Evolutionary conservation across 2,888 invertebrate genomes (phyloP), one percentile per base, ranked within the genome.

Genomic region (Ditula angustiorana): DNA sequence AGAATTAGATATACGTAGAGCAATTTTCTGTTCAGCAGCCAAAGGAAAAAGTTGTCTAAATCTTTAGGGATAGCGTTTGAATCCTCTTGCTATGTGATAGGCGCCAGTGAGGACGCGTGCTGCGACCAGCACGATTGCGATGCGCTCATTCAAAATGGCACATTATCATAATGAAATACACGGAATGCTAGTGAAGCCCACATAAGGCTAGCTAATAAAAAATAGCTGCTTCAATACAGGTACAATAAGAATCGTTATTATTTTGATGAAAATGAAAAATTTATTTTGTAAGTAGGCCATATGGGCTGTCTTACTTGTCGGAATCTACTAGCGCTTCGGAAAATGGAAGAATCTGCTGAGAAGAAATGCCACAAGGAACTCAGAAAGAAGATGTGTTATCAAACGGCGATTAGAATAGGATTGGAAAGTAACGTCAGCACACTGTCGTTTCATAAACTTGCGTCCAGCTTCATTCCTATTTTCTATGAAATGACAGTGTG

Each of bases 121-220:
- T 75, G 75, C 70, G 76, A 77, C 77, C 74, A 69, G 78, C 83
- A 83, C 82, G 76, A 75, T 70, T 66, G 61, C 69, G 85, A 86
- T 84, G 85, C 81, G 83, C 85, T 80, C 80, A 83, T 82, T 86
- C 83, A 81, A 89, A 90, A 89, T 88, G 87, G 87, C 88, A 83
- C 83, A 90, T 90, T 90, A 91, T 86, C 87, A 90, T 90, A 89
- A 90, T 88, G 86, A 85, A 86, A 85, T 81, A 85, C 83, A 80
- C 77, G 87, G 86, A 88, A 89, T 89, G 83, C 78, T 83, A 86
- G 85, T 80, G 81, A 87, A 85, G 84, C 80, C 83, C 81, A 77
- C 78, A 81, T 85, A 83, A 79, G 83, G 85, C 67, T n/a, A n/a
- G n/a, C n/a, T n/a, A n/a, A n/a, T n/a, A n/a, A n/a, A n/a, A 78